These are phyloP conservation scores for Bombus superbus DNA, from an alignment of 1,140 invertebrate genomes.

Conservation along the genomic window DNA sequence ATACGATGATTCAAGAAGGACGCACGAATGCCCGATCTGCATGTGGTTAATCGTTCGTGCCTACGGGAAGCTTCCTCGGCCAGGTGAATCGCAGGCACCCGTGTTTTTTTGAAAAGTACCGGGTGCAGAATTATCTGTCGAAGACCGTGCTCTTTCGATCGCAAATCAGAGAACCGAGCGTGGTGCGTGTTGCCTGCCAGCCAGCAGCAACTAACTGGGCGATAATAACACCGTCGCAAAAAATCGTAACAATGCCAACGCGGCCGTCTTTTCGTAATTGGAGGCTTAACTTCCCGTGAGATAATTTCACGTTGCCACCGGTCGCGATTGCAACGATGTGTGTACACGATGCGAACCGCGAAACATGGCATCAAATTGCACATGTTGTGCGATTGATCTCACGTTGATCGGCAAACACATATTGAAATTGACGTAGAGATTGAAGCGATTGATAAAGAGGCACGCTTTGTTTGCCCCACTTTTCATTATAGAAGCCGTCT, in stretches of 20 bases:
- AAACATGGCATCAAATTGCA: neutral
- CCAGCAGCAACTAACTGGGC: constrained; percentile 7
- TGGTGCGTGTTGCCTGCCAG: constrained; percentile 36
- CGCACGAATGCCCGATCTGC: neutral
- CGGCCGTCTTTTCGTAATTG: constrained; percentile 63
- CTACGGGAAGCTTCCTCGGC: neutral
- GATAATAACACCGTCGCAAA: constrained; percentile 57
- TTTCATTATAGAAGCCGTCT: too few species aligned
- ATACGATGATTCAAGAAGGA: neutral
- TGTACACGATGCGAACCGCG: constrained; percentile 6
- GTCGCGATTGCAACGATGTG: constrained; percentile 36
- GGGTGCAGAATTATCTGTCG: neutral
- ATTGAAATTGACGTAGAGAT: neutral
- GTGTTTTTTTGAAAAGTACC: neutral
- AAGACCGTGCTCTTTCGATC: neutral
- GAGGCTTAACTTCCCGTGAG: constrained; percentile 68
- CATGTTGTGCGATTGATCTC: neutral
- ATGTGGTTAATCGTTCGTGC: neutral
- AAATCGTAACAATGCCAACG: constrained; percentile 57
- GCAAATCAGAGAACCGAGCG: constrained; percentile 45
- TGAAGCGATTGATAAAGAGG: neutral
- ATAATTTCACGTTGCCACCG: constrained; percentile 73
- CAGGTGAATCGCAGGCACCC: neutral
- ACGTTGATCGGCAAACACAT: neutral
- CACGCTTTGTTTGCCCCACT: neutral